Evolutionary conservation across 1,140 invertebrate species (phyloP), one percentile per base, ranked within the genome.

Genomic region (Teleogryllus occipitalis): DNA sequence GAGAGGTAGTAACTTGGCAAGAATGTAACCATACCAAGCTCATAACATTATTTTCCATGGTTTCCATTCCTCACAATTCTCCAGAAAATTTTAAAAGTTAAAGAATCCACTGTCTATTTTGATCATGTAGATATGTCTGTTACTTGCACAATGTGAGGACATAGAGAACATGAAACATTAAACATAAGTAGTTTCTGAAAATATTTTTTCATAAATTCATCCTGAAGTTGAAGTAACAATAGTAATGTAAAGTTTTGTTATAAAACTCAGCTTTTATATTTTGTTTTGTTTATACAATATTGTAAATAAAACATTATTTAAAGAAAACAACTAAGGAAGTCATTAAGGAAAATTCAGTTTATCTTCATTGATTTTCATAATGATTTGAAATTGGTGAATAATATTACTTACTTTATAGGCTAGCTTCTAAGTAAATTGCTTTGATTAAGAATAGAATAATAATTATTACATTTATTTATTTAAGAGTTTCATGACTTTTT

Each of bases 331-430:
- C 10, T 14, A 65, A 65, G 18, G 18, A 65, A 65, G 27, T 39
- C 27, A 39, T 39, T 39, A 65, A 65, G 18, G n/a, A 65, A 10
- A 7, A 65, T 65, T 65, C 54, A 65, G 54, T 65, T 65, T 65
- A 65, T 65, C 18, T 65, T 65, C 7, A 18, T 18, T 65, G 10
- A 65, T 65, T 10, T 14, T 65, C 18, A 18, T 65, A 65, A 65
- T 3, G 54, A 18, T 65, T 65, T 65, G 10, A 65, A 65, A 65
- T 65, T 14, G 54, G 18, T 65, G 54, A 18, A 65, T 65, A 14
- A 65, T 65, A 65, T 65, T 65, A 65, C 54, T 14, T 65, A 65
- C 54, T 65, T 65, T 65, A 65, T 65, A 65, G 54, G 54, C 54
- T 65, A 65, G 54, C 18, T 18, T 14, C 54, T 65, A 65, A 65